Conservation (phyloP, 2,888 invertebrate genomes). For the Cheilosia vulpina region DNA sequence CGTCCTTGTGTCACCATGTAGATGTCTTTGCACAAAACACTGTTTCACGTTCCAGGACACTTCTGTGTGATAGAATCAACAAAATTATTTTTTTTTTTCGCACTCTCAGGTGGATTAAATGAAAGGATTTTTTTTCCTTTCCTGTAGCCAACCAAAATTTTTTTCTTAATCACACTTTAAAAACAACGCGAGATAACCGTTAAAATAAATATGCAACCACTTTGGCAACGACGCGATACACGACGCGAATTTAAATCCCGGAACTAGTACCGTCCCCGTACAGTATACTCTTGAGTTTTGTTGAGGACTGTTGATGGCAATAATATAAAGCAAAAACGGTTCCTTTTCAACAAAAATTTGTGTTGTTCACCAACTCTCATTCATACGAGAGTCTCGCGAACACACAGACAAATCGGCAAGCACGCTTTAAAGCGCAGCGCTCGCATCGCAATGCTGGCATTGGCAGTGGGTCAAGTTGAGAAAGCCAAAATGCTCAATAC, state of each 20-base stretch:
- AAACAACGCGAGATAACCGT: not conserved
- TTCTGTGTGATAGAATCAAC: too few species aligned
- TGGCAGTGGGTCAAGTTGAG: not conserved
- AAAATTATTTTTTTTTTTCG: too few species aligned
- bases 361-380: not conserved
- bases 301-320: too few species aligned
- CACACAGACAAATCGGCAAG: not conserved
- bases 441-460: too few species aligned
- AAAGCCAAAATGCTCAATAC: not conserved
- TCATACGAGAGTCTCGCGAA: not conserved
- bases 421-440: slow-evolving; percentile 9
- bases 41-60: too few species aligned
- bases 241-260: not conserved
- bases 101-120: too few species aligned
- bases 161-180: not conserved
- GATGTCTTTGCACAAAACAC: not conserved
- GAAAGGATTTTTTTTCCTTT: too few species aligned
- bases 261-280: slow-evolving; percentile 9
- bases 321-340: too few species aligned
- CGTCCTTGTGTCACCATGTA: not conserved
- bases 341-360: too few species aligned
- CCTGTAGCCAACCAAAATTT: too few species aligned
- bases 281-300: not conserved
- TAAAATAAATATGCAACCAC: not conserved
- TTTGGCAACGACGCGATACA: not conserved